These are phyloP conservation scores for Poeciliopsis occidentalis DNA, from an alignment of 2,113 vertebrate species.

Conservation along the genomic window DNA sequence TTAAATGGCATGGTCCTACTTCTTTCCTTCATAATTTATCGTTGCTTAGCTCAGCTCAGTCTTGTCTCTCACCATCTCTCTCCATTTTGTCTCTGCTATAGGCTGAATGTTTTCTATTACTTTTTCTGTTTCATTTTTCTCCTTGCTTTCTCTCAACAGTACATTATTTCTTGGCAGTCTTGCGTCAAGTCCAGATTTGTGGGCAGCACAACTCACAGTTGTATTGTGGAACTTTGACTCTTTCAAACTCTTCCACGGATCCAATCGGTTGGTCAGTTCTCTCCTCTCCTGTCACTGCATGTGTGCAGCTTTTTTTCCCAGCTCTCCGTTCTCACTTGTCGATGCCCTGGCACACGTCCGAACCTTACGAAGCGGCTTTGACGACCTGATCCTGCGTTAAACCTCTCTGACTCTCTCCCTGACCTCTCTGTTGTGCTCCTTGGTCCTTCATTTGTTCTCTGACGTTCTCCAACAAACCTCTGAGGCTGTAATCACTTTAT, in stretches of 20 bases:
- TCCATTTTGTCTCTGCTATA: no score
- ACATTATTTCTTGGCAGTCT: background rate
- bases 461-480: no score
- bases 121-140: background rate
- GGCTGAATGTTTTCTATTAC: no score
- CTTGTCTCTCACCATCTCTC: no score
- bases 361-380: no score
- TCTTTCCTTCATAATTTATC: no score
- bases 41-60: no score
- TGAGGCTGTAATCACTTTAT: no score
- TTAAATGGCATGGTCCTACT: no score
- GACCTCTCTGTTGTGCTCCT: background rate
- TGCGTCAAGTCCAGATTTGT: background rate
- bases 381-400: no score
- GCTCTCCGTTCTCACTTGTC: background rate
- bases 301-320: background rate
- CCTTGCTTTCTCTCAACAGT: background rate
- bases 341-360: no score
- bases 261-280: background rate
- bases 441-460: background rate
- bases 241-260: background rate
- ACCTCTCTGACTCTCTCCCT: background rate
- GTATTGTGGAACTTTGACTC: background rate
- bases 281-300: no score
- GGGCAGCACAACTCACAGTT: background rate